phyloP scores from a whole-genome alignment of 2,888 invertebrate genomes.

The Rhynchonema sp. region DNA sequence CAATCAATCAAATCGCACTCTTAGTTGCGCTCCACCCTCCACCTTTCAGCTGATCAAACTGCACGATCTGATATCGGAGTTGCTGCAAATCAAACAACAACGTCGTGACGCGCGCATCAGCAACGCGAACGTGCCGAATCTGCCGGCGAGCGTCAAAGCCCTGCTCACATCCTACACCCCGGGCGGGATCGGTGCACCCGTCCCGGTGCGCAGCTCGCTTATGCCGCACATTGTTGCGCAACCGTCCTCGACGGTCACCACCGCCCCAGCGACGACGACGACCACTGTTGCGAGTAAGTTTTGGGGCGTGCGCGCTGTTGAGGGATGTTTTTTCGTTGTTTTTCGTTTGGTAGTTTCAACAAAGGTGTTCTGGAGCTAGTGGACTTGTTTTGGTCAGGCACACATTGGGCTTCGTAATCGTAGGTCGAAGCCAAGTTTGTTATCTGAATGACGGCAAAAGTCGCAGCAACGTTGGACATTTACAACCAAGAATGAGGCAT shows the following conservation, averaged over 20 bases:
- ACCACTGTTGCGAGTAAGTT: not conserved
- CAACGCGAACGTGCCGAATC: slow-evolving; percentile 8
- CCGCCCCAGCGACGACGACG: not conserved
- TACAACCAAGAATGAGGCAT: too few species aligned
- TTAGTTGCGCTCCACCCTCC: not conserved
- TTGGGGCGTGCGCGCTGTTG: too few species aligned
- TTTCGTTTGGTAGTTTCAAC: too few species aligned
- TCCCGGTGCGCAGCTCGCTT: not conserved
- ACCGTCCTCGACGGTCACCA: not conserved
- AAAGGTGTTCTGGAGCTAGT: too few species aligned
- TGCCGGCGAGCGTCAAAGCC: slow-evolving; percentile 6
- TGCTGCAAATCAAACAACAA: slow-evolving; percentile 11
- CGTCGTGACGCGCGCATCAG: slow-evolving; percentile 16
- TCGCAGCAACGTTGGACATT: too few species aligned
- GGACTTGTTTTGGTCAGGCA: too few species aligned
- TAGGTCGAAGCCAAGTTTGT: too few species aligned
- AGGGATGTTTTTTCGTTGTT: too few species aligned
- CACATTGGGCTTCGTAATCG: too few species aligned
- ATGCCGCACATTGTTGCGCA: not conserved
- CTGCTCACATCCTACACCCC: not conserved
- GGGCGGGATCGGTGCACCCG: not conserved
- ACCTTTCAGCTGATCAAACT: not conserved
- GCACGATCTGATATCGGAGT: slow-evolving; percentile 4
- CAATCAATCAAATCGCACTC: not conserved
- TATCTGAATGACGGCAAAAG: too few species aligned